phyloP scores from a whole-genome alignment of 1,140 invertebrate genomes.

The Hylyphantes graminicola region DNA sequence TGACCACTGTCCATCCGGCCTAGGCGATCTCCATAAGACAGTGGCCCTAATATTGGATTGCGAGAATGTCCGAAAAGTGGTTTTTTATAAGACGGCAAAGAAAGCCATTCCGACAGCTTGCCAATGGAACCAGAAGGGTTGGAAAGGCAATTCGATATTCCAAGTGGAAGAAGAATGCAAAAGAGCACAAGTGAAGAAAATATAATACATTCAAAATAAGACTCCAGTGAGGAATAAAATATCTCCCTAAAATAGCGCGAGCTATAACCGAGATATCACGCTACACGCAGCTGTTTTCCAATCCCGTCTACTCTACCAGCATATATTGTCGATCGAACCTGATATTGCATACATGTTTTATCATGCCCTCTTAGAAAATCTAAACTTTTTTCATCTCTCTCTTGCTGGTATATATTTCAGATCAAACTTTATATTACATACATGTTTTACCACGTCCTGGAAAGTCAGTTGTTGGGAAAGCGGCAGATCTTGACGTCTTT shows the following conservation, averaged over 20 bases:
- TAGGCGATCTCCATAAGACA: conserved; percentile 2
- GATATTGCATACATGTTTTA: conserved; percentile 60
- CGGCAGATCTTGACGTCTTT: conserved; percentile 42
- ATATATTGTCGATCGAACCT: conserved; percentile 57
- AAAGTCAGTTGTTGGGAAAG: conserved; percentile 47
- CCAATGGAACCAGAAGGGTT: neutral
- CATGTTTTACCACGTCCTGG: conserved; percentile 54
- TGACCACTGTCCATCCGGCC: conserved; percentile 34
- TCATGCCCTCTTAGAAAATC: conserved; percentile 44
- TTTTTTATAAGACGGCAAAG: conserved; percentile 43
- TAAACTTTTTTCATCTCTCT: neutral
- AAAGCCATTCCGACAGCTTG: conserved; percentile 45
- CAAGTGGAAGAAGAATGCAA: conserved; percentile 21
- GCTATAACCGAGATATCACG: conserved; percentile 9
- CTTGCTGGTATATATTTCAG: conserved; percentile 39
- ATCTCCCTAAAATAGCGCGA: conserved; percentile 48
- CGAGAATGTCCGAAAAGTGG: conserved; percentile 43
- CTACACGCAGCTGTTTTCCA: conserved; percentile 56
- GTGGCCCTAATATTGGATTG: conserved; percentile 48
- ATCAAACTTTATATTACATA: conserved; percentile 59
- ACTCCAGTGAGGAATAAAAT: conserved; percentile 56
- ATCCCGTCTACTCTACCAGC: conserved; percentile 33
- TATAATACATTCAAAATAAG: conserved; percentile 47
- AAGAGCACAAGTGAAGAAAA: conserved; percentile 34
- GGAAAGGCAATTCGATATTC: conserved; percentile 30